Evolutionary conservation across 2,113 vertebrate species (phyloP).

Genomic region (Centropristis striata): DNA sequence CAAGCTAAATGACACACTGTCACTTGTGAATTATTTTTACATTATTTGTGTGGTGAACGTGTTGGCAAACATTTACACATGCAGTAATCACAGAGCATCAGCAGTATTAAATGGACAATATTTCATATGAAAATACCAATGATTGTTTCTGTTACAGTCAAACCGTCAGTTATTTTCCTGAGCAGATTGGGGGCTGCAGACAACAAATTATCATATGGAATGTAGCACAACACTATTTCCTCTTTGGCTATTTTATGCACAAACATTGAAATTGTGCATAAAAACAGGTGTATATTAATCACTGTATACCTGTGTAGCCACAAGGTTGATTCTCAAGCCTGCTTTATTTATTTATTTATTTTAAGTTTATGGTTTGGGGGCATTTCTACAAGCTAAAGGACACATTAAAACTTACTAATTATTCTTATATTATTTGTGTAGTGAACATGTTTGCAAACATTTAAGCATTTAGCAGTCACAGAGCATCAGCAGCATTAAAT

Average conservation of each 20-base stretch:
- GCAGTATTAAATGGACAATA: not conserved
- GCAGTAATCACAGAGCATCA: not conserved
- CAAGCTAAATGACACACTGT: not conserved
- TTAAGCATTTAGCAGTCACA: not conserved
- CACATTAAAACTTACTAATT: not conserved
- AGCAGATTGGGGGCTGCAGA: constrained; percentile 60
- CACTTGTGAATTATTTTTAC: not conserved
- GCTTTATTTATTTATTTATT: not conserved
- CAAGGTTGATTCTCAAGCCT: too few relatives aligned
- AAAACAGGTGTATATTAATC: too few relatives aligned
- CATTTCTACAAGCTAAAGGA: not conserved
- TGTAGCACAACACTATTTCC: too few relatives aligned
- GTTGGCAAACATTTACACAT: not conserved
- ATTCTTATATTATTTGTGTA: not conserved
- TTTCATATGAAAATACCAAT: not conserved
- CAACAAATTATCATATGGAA: too few relatives aligned
- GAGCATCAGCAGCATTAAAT: not conserved
- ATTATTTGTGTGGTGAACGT: not conserved
- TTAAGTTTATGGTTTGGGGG: too few relatives aligned
- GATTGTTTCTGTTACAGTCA: constrained; percentile 26
- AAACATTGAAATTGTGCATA: too few relatives aligned
- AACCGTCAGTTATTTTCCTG: constrained; percentile 46
- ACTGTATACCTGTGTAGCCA: too few relatives aligned
- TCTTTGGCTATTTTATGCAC: too few relatives aligned
- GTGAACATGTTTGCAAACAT: too few relatives aligned